These are phyloP conservation scores for Lophotis ruficrista DNA, from an alignment of 2,113 vertebrate genomes.

Conservation along the genomic window DNA sequence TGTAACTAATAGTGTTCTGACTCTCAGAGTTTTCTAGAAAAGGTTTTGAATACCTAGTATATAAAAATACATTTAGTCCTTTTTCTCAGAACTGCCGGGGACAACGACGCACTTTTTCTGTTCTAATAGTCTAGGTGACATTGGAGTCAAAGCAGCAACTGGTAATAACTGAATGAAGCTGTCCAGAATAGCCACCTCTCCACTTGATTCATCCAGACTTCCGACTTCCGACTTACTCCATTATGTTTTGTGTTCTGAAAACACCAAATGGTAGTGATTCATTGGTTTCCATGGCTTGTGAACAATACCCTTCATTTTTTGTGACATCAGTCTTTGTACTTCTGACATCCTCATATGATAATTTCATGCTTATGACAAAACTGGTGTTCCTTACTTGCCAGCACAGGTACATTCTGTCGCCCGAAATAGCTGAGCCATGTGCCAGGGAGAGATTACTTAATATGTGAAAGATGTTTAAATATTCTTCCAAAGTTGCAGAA, in stretches of 20 bases:
- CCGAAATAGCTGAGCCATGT: background rate
- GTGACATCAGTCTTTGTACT: background rate
- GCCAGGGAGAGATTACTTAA: background rate
- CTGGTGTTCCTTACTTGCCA: background rate
- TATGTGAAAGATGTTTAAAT: background rate
- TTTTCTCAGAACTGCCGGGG: background rate
- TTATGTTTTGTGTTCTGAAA: background rate
- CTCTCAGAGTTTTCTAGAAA: background rate
- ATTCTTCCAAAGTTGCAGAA: background rate
- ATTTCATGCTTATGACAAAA: background rate
- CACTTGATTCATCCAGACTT: background rate
- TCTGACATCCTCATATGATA: background rate
- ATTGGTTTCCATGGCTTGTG: background rate
- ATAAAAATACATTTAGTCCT: background rate
- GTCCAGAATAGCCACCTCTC: background rate
- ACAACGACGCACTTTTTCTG: background rate
- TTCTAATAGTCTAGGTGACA: background rate
- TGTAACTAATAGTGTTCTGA: background rate
- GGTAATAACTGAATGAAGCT: background rate
- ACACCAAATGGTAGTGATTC: background rate
- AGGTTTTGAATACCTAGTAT: background rate
- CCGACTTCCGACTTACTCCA: background rate
- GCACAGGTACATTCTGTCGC: background rate
- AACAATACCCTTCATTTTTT: background rate
- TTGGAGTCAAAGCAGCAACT: background rate